A percentile compares a stretch with the other conserved stretches of the same genome.
These are phyloP conservation scores for Dasyornis broadbenti DNA, from an alignment of 2,113 vertebrate genomes.

Conservation along the genomic window DNA sequence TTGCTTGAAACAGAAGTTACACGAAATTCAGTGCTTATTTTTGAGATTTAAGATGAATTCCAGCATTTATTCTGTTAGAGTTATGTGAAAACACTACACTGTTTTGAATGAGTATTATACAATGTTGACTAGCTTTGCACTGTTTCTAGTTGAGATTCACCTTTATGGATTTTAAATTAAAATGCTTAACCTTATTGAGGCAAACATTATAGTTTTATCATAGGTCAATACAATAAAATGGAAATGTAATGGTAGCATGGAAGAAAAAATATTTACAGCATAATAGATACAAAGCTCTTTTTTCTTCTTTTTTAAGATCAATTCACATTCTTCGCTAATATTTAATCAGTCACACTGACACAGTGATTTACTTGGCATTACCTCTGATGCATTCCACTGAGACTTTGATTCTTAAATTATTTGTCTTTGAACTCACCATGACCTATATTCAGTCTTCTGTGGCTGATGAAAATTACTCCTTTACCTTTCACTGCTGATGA, in stretches of 20 bases:
- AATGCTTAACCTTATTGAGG: conserved; percentile 22
- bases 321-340: conserved; percentile 44
- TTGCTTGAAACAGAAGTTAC: background rate
- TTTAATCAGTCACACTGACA: conserved; percentile 54
- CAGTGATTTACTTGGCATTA: conserved; percentile 52
- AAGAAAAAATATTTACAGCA: background rate
- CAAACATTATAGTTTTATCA: background rate
- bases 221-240: background rate
- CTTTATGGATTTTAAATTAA: conserved; percentile 35
- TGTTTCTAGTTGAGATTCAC: background rate
- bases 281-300: background rate
- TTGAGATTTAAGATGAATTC: background rate
- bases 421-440: conserved; percentile 59
- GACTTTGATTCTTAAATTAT: conserved; percentile 56
- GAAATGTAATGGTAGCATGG: background rate
- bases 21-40: background rate
- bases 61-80: background rate
- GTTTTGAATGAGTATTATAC: background rate
- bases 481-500: conserved; percentile 29
- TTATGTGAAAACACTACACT: background rate
- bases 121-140: background rate
- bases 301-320: background rate
- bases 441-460: conserved; percentile 54
- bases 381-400: conserved; percentile 26
- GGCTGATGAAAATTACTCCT: conserved; percentile 53